Evolutionary conservation across 2,888 invertebrate species (phyloP).

Genomic region (Sturmia bella): DNA sequence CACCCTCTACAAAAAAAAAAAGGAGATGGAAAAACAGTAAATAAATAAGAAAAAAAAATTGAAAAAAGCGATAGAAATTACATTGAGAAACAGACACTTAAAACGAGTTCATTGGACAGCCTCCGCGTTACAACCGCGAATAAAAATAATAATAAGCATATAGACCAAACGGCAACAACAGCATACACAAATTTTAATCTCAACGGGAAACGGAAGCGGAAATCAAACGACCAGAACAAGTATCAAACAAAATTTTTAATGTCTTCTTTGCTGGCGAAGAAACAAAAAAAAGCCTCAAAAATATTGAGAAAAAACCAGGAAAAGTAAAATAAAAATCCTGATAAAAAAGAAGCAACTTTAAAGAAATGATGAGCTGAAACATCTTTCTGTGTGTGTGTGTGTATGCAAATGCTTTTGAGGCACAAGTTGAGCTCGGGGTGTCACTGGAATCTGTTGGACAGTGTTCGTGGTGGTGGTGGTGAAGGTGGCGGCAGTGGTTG

Average conservation of each 20-base stretch:
- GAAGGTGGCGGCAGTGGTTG: constrained; percentile 40
- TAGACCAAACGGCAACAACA: constrained; percentile 73
- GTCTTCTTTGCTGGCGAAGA: constrained; percentile 72
- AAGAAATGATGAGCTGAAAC: constrained; percentile 21
- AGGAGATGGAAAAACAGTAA: neutral
- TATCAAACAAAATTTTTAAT: constrained; percentile 75
- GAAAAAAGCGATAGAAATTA: constrained; percentile 56
- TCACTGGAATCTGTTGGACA: constrained; percentile 46
- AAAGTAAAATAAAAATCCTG: constrained; percentile 63
- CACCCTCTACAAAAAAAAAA: constrained; percentile 6
- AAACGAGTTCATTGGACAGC: constrained; percentile 56
- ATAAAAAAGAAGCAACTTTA: constrained; percentile 50
- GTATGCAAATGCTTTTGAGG: constrained; percentile 42
- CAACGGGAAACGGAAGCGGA: constrained; percentile 81
- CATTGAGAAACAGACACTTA: constrained; percentile 61
- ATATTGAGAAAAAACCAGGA: constrained; percentile 35
- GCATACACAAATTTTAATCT: constrained; percentile 77
- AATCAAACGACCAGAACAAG: constrained; percentile 80
- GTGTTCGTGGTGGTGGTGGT: constrained; percentile 40
- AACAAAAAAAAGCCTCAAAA: neutral
- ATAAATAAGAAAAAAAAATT: neutral
- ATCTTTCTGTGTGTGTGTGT: constrained; percentile 35
- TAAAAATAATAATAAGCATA: constrained; percentile 73
- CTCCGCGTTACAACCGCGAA: constrained; percentile 58
- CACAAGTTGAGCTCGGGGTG: constrained; percentile 57